These are phyloP conservation scores for Aspidiotus rigidus DNA, from an alignment of 2,888 invertebrate species.

Conservation along the genomic window DNA sequence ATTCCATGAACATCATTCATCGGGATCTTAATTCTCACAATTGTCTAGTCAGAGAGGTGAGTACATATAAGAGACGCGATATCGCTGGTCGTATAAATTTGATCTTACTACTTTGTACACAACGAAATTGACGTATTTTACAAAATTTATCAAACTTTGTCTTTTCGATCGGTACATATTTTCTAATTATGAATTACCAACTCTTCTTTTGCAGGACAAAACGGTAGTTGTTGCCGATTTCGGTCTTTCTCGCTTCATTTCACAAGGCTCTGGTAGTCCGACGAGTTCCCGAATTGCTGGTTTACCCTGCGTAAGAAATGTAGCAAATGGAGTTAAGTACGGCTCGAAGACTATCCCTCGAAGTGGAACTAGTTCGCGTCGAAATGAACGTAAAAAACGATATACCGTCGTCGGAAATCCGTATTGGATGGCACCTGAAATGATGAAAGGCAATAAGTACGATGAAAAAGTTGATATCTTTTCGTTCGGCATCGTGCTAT, in stretches of 20 bases:
- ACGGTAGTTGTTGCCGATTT: conserved; percentile 93
- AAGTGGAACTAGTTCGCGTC: conserved; percentile 42
- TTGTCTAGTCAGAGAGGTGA: conserved; percentile 76
- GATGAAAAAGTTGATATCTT: conserved; percentile 95
- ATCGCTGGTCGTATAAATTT: neutral
- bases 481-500: conserved; percentile 88
- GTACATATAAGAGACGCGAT: conserved; percentile 30
- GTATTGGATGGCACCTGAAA: conserved; percentile 98
- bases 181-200: neutral
- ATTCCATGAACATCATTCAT: conserved; percentile 90
- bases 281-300: conserved; percentile 18
- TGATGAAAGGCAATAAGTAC: conserved; percentile 93
- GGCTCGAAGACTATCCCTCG: conserved; percentile 28
- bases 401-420: conserved; percentile 96
- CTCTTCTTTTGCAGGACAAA: conserved; percentile 54
- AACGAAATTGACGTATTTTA: neutral
- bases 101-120: neutral
- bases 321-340: conserved; percentile 21
- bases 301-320: conserved; percentile 5
- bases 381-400: conserved; percentile 66
- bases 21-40: conserved; percentile 91
- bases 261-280: conserved; percentile 22
- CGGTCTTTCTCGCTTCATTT: conserved; percentile 77
- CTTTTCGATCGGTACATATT: neutral
- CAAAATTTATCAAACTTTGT: neutral